Conservation (phyloP, 2,888 invertebrate species). For the Drosophila merina region DNA sequence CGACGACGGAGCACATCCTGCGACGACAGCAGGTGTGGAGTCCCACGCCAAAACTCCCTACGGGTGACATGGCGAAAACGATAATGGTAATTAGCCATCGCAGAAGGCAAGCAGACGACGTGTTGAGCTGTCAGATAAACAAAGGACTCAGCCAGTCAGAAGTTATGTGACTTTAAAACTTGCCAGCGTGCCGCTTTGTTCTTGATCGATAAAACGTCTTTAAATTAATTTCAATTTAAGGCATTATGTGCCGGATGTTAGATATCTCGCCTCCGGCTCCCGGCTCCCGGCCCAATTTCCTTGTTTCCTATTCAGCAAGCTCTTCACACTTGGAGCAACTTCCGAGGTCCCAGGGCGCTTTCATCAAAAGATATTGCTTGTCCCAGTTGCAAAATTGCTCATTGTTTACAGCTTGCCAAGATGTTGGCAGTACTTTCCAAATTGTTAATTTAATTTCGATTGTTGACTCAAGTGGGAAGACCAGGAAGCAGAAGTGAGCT, state of each 20-base stretch:
- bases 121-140: constrained; percentile 22
- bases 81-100: constrained; percentile 47
- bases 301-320: not conserved
- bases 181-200: not conserved
- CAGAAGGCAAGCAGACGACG: constrained; percentile 19
- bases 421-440: constrained; percentile 26
- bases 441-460: constrained; percentile 42
- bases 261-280: constrained; percentile 9
- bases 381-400: constrained; percentile 26
- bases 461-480: constrained; percentile 40
- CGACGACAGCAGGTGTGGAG: constrained; percentile 29
- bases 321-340: constrained; percentile 27
- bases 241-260: constrained; percentile 19
- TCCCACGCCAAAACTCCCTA: constrained; percentile 27
- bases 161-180: constrained; percentile 29
- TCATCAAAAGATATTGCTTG: constrained; percentile 40
- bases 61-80: constrained; percentile 26
- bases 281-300: not conserved
- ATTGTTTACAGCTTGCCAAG: constrained; percentile 39
- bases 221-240: constrained; percentile 44
- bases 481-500: constrained; percentile 11
- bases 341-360: constrained; percentile 29
- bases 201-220: constrained; percentile 19
- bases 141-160: constrained; percentile 46
- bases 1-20: constrained; percentile 3